phyloP scores from a whole-genome alignment of 2,888 invertebrate genomes.

The Ecdyonurus torrentis region DNA sequence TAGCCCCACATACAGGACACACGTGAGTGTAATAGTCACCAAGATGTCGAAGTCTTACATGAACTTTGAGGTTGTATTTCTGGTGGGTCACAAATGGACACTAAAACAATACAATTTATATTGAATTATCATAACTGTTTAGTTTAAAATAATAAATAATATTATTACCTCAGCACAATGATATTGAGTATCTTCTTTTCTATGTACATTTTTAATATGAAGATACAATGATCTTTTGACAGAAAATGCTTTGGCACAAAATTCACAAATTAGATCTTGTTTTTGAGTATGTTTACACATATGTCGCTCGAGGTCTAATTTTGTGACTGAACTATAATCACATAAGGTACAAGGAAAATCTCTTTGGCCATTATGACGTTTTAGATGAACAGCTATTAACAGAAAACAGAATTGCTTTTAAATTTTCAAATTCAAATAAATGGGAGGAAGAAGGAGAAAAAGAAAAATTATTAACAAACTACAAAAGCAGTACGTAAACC shows the following conservation, averaged over 20 bases:
- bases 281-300: slow-evolving; percentile 13
- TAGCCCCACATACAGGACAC: slow-evolving; percentile 18
- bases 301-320: slow-evolving; percentile 12
- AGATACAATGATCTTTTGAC: slow-evolving; percentile 12
- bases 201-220: slow-evolving; percentile 13
- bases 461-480: too few relatives aligned
- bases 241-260: slow-evolving; percentile 14
- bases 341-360: slow-evolving; percentile 13
- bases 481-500: too few relatives aligned
- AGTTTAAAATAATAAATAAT: slow-evolving; percentile 1
- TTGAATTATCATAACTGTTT: neutral
- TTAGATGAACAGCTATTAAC: slow-evolving; percentile 13
- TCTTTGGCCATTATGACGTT: slow-evolving; percentile 12
- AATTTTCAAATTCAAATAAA: too few relatives aligned
- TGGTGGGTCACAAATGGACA: slow-evolving; percentile 17
- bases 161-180: slow-evolving; percentile 11
- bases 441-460: neutral
- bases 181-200: slow-evolving; percentile 8
- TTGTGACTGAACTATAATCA: slow-evolving; percentile 13
- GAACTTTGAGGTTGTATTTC: slow-evolving; percentile 16
- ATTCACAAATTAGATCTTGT: slow-evolving; percentile 12
- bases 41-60: slow-evolving; percentile 14
- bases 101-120: slow-evolving; percentile 9
- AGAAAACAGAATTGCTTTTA: too few relatives aligned
- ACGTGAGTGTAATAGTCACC: slow-evolving; percentile 16